phyloP scores from a whole-genome alignment of 1,140 invertebrate species.

The Choristoneura fumiferana region DNA sequence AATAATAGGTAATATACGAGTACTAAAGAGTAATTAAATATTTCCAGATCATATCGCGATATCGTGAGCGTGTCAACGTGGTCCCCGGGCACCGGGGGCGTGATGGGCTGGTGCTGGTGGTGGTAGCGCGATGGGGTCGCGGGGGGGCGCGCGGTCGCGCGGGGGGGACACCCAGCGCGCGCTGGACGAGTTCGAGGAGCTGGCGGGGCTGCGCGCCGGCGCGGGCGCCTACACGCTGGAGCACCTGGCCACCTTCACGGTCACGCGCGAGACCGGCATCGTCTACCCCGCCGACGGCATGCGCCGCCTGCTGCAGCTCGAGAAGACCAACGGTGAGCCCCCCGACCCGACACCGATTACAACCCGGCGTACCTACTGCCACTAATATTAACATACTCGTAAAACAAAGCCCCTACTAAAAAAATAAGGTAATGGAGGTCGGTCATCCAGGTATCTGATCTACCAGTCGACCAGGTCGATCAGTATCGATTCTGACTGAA shows the following conservation, averaged over 20 bases:
- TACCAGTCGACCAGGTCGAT: too few species aligned
- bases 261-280: slow-evolving; percentile 92
- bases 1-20: too few species aligned
- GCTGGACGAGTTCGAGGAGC: slow-evolving; percentile 67
- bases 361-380: too few species aligned
- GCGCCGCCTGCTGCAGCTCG: slow-evolving; percentile 94
- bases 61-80: background rate
- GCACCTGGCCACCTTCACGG: slow-evolving; percentile 98
- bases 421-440: too few species aligned
- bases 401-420: too few species aligned
- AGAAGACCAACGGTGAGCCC: slow-evolving; percentile 92
- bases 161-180: slow-evolving; percentile 42
- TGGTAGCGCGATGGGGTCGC: slow-evolving; percentile 31
- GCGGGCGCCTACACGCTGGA: slow-evolving; percentile 93
- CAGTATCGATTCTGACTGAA: too few species aligned
- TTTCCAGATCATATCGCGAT: too few species aligned
- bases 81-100: background rate
- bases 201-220: slow-evolving; percentile 64
- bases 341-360: too few species aligned
- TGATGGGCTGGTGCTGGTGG: too few species aligned
- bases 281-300: slow-evolving; percentile 97
- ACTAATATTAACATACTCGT: too few species aligned
- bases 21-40: too few species aligned
- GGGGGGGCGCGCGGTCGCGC: slow-evolving; percentile 29
- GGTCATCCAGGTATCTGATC: too few species aligned